Conservation (phyloP, 2,113 vertebrate genomes). For the Nymphicus hollandicus region DNA sequence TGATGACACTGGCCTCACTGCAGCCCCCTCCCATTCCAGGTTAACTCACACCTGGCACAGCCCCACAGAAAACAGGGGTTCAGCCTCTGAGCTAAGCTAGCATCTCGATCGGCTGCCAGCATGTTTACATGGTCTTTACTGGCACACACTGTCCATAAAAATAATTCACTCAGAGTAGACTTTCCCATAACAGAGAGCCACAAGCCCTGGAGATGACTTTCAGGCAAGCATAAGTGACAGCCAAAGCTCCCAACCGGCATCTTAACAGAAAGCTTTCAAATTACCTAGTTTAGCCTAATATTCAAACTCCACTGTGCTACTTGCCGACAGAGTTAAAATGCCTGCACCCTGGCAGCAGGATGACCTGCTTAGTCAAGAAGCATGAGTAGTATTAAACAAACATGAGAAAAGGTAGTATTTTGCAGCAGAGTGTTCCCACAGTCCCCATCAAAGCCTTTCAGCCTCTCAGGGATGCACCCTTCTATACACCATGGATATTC, state of each 20-base stretch:
- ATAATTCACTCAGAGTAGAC: background rate
- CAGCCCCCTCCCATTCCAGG: rapidly evolving
- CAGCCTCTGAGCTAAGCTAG: background rate
- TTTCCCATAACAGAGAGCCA: background rate
- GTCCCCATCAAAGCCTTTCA: background rate
- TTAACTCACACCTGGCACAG: background rate
- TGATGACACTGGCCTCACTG: background rate
- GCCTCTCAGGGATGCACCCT: background rate
- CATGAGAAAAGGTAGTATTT: background rate
- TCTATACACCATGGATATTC: background rate
- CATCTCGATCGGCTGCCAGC: rapidly evolving
- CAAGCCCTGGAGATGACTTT: rapidly evolving
- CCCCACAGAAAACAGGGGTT: background rate
- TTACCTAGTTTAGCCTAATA: background rate
- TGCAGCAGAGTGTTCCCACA: background rate
- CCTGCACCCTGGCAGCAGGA: background rate
- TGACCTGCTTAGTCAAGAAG: background rate
- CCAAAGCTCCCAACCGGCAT: background rate
- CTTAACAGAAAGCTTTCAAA: background rate
- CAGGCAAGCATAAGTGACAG: rapidly evolving
- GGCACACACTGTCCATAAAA: background rate
- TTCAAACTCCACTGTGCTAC: background rate
- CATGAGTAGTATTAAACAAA: background rate
- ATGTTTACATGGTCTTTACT: background rate
- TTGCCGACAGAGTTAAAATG: rapidly evolving